phyloP scores from a whole-genome alignment of 1,140 invertebrate genomes.

The Drosophila carrolli region DNA sequence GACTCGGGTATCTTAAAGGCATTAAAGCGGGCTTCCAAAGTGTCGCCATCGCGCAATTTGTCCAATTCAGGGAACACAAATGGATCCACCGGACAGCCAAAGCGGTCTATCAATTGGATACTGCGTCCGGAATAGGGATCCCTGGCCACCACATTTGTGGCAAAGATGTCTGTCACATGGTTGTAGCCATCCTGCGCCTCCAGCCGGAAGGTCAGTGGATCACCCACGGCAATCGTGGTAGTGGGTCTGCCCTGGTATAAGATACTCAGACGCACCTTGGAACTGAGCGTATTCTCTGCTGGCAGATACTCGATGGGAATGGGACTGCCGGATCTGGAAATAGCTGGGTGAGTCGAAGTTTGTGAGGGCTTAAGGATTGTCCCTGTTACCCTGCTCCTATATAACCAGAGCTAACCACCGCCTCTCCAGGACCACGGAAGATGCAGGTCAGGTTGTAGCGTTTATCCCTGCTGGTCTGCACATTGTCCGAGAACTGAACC shows the following conservation, averaged over 20 bases:
- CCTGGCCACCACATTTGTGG: constrained; percentile 96
- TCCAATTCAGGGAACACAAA: constrained; percentile 96
- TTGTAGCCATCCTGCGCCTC: constrained; percentile 96
- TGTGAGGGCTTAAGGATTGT: not conserved
- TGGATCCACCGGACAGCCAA: constrained; percentile 95
- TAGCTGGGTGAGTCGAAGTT: not conserved
- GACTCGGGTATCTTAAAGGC: constrained; percentile 98
- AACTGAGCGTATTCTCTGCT: constrained; percentile 95
- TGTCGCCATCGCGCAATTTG: constrained; percentile 93
- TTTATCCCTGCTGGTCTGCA: constrained; percentile 95
- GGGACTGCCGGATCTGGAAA: constrained; percentile 92
- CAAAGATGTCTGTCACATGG: constrained; percentile 95
- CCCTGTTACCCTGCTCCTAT: constrained; percentile 93
- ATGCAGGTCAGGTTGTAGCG: constrained; percentile 96
- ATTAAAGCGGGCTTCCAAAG: constrained; percentile 95
- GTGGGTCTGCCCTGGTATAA: constrained; percentile 95
- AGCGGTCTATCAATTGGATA: constrained; percentile 95
- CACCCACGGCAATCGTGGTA: constrained; percentile 96
- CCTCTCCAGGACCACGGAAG: constrained; percentile 95
- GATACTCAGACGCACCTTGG: constrained; percentile 93
- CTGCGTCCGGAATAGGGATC: constrained; percentile 96
- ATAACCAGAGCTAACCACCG: constrained; percentile 96
- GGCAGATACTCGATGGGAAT: constrained; percentile 96
- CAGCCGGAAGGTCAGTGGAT: constrained; percentile 94
- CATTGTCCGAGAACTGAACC: constrained; percentile 96